Conservation (phyloP, 2,888 invertebrate species). For the Microplitis deprimator region DNA sequence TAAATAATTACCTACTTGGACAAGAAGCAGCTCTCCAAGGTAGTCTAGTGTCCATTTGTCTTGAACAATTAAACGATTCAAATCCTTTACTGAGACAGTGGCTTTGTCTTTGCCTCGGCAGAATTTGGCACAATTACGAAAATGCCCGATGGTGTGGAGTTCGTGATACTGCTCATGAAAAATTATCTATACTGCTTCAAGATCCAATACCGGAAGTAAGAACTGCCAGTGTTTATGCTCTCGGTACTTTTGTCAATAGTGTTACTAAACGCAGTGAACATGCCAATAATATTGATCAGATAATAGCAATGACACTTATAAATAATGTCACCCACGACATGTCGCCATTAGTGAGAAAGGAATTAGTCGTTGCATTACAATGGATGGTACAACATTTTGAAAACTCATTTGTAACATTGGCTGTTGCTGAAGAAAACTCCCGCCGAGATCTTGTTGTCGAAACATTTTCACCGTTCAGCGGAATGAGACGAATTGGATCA, state of each 20-base stretch:
- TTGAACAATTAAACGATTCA: slow-evolving; percentile 87
- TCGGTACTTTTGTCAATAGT: slow-evolving; percentile 93
- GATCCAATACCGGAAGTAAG: slow-evolving; percentile 93
- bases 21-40: slow-evolving; percentile 94
- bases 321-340: slow-evolving; percentile 86
- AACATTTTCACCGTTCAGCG: slow-evolving; percentile 66
- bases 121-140: slow-evolving; percentile 91
- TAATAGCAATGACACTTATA: slow-evolving; percentile 89
- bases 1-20: slow-evolving; percentile 88
- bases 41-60: slow-evolving; percentile 90
- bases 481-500: slow-evolving; percentile 70
- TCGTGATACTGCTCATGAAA: slow-evolving; percentile 96
- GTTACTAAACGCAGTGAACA: slow-evolving; percentile 90
- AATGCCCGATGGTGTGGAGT: slow-evolving; percentile 95
- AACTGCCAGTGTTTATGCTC: slow-evolving; percentile 93
- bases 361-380: slow-evolving; percentile 89
- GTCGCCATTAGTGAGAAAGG: slow-evolving; percentile 88
- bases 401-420: slow-evolving; percentile 86
- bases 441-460: slow-evolving; percentile 69
- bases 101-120: slow-evolving; percentile 93
- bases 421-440: slow-evolving; percentile 75
- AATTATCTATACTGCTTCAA: slow-evolving; percentile 84
- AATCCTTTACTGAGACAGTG: slow-evolving; percentile 83
- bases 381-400: slow-evolving; percentile 91
- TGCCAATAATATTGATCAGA: slow-evolving; percentile 94